A percentile compares a stretch with the other conserved stretches of the same genome.
These are phyloP conservation scores for Pteria penguin DNA, from an alignment of 2,888 invertebrate genomes.

Conservation along the genomic window DNA sequence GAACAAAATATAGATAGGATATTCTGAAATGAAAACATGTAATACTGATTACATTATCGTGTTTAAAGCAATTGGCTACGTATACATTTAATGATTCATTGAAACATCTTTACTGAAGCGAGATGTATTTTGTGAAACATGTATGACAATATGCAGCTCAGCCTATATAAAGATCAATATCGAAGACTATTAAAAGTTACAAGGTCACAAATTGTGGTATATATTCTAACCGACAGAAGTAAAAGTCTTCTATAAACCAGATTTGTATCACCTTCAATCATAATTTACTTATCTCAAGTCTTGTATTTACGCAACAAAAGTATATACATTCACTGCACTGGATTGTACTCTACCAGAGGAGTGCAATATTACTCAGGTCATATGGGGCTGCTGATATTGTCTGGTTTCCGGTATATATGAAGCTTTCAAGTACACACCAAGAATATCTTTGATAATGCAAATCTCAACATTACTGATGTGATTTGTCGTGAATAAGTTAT, in stretches of 20 bases:
- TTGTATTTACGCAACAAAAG: neutral
- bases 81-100: neutral
- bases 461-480: neutral
- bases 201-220: too few relatives aligned
- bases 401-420: constrained; percentile 11
- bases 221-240: too few relatives aligned
- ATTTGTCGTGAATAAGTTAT: neutral
- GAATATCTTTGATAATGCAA: neutral
- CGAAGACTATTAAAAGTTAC: too few relatives aligned
- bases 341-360: neutral
- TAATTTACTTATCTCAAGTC: neutral
- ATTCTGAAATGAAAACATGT: neutral
- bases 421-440: neutral
- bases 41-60: neutral
- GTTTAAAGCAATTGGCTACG: neutral
- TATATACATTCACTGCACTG: neutral
- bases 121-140: too few relatives aligned
- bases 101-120: neutral
- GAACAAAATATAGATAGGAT: neutral
- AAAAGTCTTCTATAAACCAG: too few relatives aligned
- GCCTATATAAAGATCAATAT: too few relatives aligned
- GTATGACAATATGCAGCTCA: too few relatives aligned
- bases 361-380: neutral
- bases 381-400: neutral
- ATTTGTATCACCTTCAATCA: too few relatives aligned